Percentiles rank a stretch among this genome's conserved stretches.
phyloP scores from a whole-genome alignment of 2,113 vertebrate genomes.

The Onychorhynchus coronatus region DNA sequence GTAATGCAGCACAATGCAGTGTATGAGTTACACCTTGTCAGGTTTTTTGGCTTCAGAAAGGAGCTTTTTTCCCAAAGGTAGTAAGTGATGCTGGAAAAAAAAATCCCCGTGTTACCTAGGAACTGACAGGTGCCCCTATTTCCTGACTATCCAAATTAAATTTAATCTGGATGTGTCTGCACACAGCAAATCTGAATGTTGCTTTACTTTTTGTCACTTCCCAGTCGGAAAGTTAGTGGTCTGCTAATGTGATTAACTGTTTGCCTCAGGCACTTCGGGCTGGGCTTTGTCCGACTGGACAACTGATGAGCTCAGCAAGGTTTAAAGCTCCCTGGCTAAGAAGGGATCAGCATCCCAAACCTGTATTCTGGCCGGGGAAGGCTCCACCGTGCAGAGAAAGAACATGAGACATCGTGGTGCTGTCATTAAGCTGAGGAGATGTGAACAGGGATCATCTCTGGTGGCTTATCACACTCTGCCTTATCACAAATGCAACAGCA shows the following conservation, averaged over 20 bases:
- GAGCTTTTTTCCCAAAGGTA: slow-evolving; percentile 63
- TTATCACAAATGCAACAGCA: background rate
- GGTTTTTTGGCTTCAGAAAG: slow-evolving; percentile 64
- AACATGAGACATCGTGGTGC: background rate
- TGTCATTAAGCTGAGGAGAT: background rate
- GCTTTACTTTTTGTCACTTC: slow-evolving; percentile 47
- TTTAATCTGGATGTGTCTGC: slow-evolving; percentile 51
- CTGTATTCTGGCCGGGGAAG: background rate
- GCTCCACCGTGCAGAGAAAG: background rate
- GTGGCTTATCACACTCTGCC: background rate
- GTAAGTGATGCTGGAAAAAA: slow-evolving; percentile 62
- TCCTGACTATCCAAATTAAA: slow-evolving; percentile 68
- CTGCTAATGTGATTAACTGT: slow-evolving; percentile 66
- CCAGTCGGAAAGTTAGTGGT: slow-evolving; percentile 41
- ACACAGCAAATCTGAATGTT: slow-evolving; percentile 13
- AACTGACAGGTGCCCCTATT: slow-evolving; percentile 57
- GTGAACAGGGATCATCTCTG: background rate
- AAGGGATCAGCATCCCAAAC: slow-evolving; percentile 55
- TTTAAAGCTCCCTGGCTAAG: slow-evolving; percentile 66
- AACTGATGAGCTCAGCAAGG: slow-evolving; percentile 70
- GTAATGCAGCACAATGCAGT: slow-evolving; percentile 51
- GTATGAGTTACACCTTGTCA: slow-evolving; percentile 69
- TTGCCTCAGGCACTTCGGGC: slow-evolving; percentile 70
- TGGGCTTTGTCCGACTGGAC: slow-evolving; percentile 71
- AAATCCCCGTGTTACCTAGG: slow-evolving; percentile 60